These are phyloP conservation scores for Mizuhopecten yessoensis DNA, from an alignment of 1,140 invertebrate species.

Conservation along the genomic window DNA sequence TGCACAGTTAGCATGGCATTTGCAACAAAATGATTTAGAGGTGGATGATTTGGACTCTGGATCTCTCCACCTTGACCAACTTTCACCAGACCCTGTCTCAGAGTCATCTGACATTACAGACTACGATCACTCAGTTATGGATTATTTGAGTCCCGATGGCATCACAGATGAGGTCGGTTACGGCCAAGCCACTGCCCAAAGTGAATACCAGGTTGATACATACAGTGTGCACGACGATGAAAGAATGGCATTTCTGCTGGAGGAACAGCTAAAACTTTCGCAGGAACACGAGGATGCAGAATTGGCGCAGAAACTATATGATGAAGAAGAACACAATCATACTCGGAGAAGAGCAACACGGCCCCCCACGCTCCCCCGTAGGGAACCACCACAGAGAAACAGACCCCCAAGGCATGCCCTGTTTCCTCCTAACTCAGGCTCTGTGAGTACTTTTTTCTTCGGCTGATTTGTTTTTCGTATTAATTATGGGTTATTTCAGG, in stretches of 20 bases:
- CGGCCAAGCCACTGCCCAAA: background rate
- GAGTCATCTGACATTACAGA: slow-evolving; percentile 12
- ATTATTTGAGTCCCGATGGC: background rate
- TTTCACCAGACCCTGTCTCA: background rate
- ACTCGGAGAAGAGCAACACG: background rate
- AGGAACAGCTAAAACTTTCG: background rate
- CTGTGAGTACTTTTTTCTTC: background rate
- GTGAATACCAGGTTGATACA: background rate
- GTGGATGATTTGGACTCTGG: background rate
- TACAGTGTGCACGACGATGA: background rate
- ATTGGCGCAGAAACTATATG: background rate
- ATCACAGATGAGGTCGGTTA: background rate
- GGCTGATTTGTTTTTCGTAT: too few species aligned
- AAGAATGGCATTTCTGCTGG: background rate
- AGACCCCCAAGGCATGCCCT: background rate
- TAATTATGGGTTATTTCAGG: too few species aligned
- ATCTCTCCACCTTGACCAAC: background rate
- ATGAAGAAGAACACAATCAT: background rate
- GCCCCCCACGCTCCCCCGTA: background rate
- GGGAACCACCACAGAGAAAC: background rate
- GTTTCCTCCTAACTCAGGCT: background rate
- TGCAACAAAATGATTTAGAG: slow-evolving; percentile 43
- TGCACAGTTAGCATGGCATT: slow-evolving; percentile 47
- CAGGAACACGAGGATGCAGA: background rate
- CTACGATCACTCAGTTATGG: background rate